Base-by-base conservation (phyloP, 2,888 invertebrate species). In the Scaptomyza parva region DNA sequence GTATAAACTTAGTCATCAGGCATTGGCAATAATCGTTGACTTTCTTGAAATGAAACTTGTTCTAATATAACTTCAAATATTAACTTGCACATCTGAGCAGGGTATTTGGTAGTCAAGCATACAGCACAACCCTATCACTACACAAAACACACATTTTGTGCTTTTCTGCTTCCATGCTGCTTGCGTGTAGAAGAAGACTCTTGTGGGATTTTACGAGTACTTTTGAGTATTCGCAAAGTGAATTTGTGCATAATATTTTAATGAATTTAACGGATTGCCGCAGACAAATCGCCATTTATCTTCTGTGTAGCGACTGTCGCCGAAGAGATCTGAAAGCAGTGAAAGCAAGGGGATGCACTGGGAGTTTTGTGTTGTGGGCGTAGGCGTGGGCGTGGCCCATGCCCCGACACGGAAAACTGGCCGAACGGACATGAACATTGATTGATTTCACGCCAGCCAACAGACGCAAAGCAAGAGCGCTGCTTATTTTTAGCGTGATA, bases 361-460 rank as follows among this genome's bases (percentile, higher is more conserved):
- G 33, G 33, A 14, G 12, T 6, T 43, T 11, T 40, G 20, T 28
- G 41, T 28, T 43, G 18, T n/a, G n/a, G n/a, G n/a, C n/a, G n/a
- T n/a, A n/a, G 7, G 37, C 35, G 55, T 48, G 59, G 55, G 68
- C 58, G 52, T 52, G 67, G 54, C 35, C 55, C 48, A n/a, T 57
- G 14, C 45, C 45, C 54, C 40, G 35, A 57, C 18, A 59, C 58
- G 72, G 57, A 73, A 68, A 72, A 40, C 57, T 73, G 73, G 58
- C 69, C 60, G 60, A 69, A 52, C 30, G 73, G 69, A 69, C 69
- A 73, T 71, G 65, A 76, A 80, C 86, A 86, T 78, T 86, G 84
- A 84, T 86, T 84, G 86, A 86, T 84, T 86, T 86, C 83, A 69
- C 74, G 83, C 76, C 76, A 83, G 68, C 72, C 53, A 68, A 53